Percentiles rank a stretch among this genome's conserved stretches.
Conservation (phyloP, 2,113 vertebrate species). For the Tachysurus vachellii region DNA sequence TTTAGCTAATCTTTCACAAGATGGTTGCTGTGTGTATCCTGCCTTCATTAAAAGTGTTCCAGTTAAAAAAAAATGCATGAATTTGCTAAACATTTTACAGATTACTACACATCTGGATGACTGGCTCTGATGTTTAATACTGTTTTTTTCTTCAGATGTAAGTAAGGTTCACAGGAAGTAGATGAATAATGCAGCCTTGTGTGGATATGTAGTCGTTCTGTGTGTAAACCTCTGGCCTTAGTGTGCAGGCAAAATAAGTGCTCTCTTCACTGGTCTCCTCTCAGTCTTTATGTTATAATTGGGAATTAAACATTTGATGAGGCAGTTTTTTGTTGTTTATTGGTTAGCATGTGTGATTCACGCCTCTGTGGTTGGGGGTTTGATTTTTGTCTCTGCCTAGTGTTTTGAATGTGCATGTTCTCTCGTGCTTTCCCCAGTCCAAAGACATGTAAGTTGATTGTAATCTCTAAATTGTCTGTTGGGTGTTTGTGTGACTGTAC, state of each 20-base stretch:
- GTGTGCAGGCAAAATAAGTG: background rate
- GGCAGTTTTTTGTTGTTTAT: no score
- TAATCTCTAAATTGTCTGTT: no score
- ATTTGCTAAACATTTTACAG: background rate
- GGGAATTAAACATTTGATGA: constrained; percentile 54
- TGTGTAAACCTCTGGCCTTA: background rate
- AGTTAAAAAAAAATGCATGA: no score
- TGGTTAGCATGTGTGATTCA: no score
- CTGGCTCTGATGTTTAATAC: background rate
- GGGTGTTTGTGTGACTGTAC: no score
- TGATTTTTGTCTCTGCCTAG: no score
- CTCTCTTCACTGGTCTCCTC: constrained; percentile 8
- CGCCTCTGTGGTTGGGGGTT: no score
- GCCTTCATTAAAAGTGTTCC: no score
- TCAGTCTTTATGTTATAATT: constrained; percentile 53
- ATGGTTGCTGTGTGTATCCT: background rate
- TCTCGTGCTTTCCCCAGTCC: no score
- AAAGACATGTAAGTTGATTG: no score
- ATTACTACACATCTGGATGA: background rate
- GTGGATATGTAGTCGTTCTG: background rate
- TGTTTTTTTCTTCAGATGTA: background rate
- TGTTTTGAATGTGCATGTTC: no score
- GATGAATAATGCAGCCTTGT: background rate
- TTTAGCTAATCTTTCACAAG: background rate
- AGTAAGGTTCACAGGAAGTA: background rate